Conservation (phyloP, 2,113 vertebrate species). For the Halichoeres trimaculatus region DNA sequence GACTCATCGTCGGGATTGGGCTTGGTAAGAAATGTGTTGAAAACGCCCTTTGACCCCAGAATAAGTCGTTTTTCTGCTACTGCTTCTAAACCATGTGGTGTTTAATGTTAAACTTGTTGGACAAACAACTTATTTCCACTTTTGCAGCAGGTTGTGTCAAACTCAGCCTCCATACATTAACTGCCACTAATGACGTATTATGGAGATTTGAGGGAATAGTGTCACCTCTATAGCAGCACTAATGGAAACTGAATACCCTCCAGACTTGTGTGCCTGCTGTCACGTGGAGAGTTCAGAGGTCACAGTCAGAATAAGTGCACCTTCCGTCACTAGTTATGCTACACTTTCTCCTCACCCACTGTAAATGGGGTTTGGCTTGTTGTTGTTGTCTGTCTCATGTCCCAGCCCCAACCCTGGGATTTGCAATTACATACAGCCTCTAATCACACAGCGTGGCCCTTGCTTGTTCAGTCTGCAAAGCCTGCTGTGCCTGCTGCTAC, state of each 20-base stretch:
- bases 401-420: slow-evolving; percentile 22
- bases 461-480: slow-evolving; percentile 18
- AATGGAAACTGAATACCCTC: slow-evolving; percentile 9
- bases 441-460: slow-evolving; percentile 45
- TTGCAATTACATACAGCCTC: slow-evolving; percentile 49
- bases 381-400: not conserved
- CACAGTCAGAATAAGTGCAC: slow-evolving; percentile 16
- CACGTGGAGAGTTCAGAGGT: slow-evolving; percentile 42
- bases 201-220: not conserved
- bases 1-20: slow-evolving; percentile 92
- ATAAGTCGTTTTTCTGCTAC: too few species aligned
- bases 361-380: not conserved
- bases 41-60: not conserved
- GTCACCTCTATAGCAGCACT: not conserved
- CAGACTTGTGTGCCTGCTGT: slow-evolving; percentile 21
- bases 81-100: too few species aligned
- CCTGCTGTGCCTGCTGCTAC: slow-evolving; percentile 5
- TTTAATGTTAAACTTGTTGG: not conserved
- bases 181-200: not conserved
- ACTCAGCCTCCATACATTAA: not conserved
- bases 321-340: not conserved
- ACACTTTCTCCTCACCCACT: not conserved
- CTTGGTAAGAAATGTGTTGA: slow-evolving; percentile 86
- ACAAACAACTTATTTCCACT: not conserved
- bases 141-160: not conserved